A percentile compares a stretch with the other conserved stretches of the same genome.
Evolutionary conservation across 2,113 vertebrate genomes (phyloP).

Genomic region (Zosterops hypoxanthus): DNA sequence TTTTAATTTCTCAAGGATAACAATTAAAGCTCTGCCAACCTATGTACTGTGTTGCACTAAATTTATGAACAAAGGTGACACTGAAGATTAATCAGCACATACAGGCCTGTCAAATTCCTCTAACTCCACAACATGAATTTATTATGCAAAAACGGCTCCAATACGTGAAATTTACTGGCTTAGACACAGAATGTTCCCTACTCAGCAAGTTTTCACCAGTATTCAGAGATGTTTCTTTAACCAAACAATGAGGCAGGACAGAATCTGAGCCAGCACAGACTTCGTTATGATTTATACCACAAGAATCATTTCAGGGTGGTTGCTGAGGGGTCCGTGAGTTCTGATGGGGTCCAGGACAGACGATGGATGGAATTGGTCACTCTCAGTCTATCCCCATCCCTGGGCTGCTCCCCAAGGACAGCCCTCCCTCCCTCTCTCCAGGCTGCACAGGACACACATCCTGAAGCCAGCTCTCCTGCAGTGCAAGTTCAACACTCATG

Average conservation of each 20-base stretch:
- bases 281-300: fast-evolving
- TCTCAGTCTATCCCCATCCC: not conserved
- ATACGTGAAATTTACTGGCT: not conserved
- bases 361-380: not conserved
- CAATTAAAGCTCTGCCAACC: not conserved
- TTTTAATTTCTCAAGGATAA: not conserved
- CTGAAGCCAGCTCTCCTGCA: not conserved
- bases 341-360: not conserved
- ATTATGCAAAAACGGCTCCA: not conserved
- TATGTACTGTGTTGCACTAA: not conserved
- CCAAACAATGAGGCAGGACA: not conserved
- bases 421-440: too few relatives aligned
- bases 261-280: not conserved
- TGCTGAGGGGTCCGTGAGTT: not conserved
- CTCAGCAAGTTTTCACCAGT: not conserved
- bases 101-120: not conserved
- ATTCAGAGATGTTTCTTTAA: not conserved
- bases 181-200: not conserved
- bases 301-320: not conserved
- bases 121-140: not conserved
- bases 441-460: not conserved
- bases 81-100: not conserved
- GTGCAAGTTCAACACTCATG: fast-evolving
- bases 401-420: not conserved
- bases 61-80: not conserved